Evolutionary conservation across 2,888 invertebrate species (phyloP).

Genomic region (Perdita meconis): DNA sequence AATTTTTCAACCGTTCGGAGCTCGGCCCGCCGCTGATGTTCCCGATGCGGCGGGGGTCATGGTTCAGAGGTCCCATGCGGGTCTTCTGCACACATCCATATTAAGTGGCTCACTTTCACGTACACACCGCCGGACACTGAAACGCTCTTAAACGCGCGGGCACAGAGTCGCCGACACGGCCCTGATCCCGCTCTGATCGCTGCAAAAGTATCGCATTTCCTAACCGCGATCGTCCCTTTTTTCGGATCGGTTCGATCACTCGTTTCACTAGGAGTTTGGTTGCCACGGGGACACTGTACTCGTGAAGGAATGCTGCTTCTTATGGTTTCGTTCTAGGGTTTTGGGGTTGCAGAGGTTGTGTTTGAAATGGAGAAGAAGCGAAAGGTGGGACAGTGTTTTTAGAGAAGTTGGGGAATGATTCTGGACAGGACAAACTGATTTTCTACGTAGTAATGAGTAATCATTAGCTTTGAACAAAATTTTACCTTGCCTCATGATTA

Average conservation of each 20-base stretch:
- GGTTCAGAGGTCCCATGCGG: slow-evolving; percentile 77
- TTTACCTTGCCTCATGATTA: too few species aligned
- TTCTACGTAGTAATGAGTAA: too few species aligned
- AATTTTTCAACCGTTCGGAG: slow-evolving; percentile 68
- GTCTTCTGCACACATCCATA: slow-evolving; percentile 77
- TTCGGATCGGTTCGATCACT: not conserved
- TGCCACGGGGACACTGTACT: not conserved
- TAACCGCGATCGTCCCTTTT: slow-evolving; percentile 11
- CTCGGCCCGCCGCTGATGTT: slow-evolving; percentile 68
- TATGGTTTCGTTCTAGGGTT: too few species aligned
- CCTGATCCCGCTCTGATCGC: slow-evolving; percentile 61
- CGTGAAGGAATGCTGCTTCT: too few species aligned
- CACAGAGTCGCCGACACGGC: slow-evolving; percentile 58
- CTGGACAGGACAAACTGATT: too few species aligned
- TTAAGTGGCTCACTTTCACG: slow-evolving; percentile 78
- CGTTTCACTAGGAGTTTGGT: not conserved
- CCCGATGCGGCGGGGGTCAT: slow-evolving; percentile 74
- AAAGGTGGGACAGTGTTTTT: too few species aligned
- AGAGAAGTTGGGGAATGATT: too few species aligned
- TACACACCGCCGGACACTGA: slow-evolving; percentile 61
- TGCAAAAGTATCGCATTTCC: slow-evolving; percentile 56
- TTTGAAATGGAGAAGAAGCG: too few species aligned
- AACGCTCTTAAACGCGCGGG: slow-evolving; percentile 61
- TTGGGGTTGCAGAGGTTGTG: too few species aligned
- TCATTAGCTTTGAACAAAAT: too few species aligned